Evolutionary conservation across 2,797 vertebrate genomes (phyloP).

Genomic region (Tragopan temminckii): DNA sequence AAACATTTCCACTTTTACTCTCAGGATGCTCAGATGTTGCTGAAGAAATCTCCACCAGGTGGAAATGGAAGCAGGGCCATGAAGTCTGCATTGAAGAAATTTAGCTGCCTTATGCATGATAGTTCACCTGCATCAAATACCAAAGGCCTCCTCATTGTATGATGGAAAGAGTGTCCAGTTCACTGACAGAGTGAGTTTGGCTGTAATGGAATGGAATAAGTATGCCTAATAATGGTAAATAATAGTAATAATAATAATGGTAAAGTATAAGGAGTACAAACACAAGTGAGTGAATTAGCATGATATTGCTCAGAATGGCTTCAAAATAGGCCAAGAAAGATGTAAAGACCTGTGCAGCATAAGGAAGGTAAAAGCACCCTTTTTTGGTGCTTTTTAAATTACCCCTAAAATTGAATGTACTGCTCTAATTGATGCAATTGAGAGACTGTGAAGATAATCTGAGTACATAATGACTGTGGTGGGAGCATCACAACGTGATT

Average conservation of each 20-base stretch:
- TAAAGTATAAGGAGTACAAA: neutral
- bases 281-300: neutral
- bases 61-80: fast-evolving
- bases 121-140: neutral
- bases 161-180: neutral
- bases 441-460: constrained; percentile 1
- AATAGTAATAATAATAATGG: neutral
- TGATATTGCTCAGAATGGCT: neutral
- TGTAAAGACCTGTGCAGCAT: neutral
- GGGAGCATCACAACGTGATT: constrained; percentile 28
- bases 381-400: constrained; percentile 9
- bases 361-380: neutral
- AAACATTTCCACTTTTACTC: constrained; percentile 53
- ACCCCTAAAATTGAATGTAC: neutral
- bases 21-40: neutral
- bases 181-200: neutral
- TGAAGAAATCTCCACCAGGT: constrained; percentile 7
- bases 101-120: neutral
- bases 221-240: neutral
- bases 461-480: constrained; percentile 28
- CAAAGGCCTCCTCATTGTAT: neutral
- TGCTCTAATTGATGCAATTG: constrained; percentile 47
- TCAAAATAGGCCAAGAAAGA: neutral
- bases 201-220: neutral
- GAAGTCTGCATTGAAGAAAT: neutral